Evolutionary conservation across 2,797 vertebrate species (phyloP).

Genomic region (Channallabes apus): DNA sequence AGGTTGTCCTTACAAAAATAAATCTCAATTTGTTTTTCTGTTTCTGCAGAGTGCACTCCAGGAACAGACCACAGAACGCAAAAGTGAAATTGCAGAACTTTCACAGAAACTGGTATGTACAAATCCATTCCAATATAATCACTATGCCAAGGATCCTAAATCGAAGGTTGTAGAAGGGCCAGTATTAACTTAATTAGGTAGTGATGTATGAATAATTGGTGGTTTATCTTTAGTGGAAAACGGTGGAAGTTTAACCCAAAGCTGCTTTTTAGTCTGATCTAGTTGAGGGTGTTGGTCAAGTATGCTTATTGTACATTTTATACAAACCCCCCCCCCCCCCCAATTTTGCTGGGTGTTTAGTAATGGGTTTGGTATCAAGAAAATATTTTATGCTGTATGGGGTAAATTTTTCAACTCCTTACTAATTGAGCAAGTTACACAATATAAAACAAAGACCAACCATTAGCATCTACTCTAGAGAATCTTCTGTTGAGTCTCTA

Average conservation of each 20-base stretch:
- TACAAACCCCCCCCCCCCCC: too few species aligned
- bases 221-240: neutral
- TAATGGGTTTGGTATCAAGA: neutral
- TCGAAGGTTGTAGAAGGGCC: neutral
- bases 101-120: conserved; percentile 73
- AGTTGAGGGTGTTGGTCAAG: neutral
- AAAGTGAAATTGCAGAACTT: conserved; percentile 68
- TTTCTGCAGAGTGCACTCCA: conserved; percentile 64
- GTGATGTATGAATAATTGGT: neutral
- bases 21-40: neutral
- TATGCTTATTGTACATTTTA: neutral
- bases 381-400: neutral
- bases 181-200: neutral
- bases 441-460: neutral
- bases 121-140: neutral
- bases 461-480: too few species aligned
- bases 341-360: too few species aligned
- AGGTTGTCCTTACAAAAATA: neutral
- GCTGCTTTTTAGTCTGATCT: neutral
- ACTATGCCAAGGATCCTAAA: neutral
- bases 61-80: conserved; percentile 68
- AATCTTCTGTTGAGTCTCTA: too few species aligned
- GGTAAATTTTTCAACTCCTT: neutral
- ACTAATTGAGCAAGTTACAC: neutral
- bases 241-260: neutral